Evolutionary conservation across 2,113 vertebrate species (phyloP).

Genomic region (Semnornis frantzii): DNA sequence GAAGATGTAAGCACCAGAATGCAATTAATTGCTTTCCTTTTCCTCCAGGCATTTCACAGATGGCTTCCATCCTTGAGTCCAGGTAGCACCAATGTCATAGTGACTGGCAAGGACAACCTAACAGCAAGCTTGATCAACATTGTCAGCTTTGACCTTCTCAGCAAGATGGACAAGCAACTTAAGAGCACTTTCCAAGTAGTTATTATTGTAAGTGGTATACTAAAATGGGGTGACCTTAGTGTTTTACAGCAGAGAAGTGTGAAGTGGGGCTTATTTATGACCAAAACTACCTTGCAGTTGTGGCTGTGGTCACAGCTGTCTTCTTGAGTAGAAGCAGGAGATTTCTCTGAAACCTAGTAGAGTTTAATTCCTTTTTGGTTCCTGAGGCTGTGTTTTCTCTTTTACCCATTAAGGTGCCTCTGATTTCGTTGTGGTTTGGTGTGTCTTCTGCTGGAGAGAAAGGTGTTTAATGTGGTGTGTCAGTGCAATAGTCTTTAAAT

Average conservation of each 20-base stretch:
- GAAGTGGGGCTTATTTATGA: not conserved
- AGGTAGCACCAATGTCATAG: conserved; percentile 87
- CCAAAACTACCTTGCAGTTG: not conserved
- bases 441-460: not conserved
- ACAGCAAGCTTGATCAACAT: conserved; percentile 87
- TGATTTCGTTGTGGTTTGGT: not conserved
- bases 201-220: conserved; percentile 86
- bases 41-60: conserved; percentile 85
- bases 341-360: not conserved
- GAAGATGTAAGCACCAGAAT: not conserved
- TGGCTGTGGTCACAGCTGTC: not conserved
- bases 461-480: not conserved
- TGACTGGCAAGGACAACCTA: conserved; percentile 86
- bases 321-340: not conserved
- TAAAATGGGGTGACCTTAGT: not conserved
- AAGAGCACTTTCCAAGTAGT: conserved; percentile 86
- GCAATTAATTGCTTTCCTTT: not conserved
- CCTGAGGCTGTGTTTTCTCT: not conserved
- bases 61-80: conserved; percentile 91
- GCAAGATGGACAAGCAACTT: conserved; percentile 87
- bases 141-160: conserved; percentile 95
- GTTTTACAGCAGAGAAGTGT: not conserved
- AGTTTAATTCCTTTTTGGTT: not conserved
- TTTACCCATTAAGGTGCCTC: not conserved
- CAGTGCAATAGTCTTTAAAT: not conserved